Percentiles rank a stretch among this genome's conserved stretches.
Conservation (phyloP, 2,113 vertebrate genomes). For the Scomber colias region DNA sequence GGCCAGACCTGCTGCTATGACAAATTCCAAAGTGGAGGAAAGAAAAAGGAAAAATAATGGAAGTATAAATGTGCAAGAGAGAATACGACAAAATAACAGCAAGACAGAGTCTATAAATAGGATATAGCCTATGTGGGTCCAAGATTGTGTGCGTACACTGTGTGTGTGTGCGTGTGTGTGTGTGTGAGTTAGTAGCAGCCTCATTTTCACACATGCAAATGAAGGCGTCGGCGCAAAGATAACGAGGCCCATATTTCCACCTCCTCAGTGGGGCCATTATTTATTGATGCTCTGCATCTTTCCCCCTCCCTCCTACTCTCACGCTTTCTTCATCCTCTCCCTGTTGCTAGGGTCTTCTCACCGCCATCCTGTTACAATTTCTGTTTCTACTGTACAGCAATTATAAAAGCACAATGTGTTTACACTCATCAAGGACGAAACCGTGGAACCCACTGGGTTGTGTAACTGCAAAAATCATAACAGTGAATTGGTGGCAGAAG, state of each 20-base stretch:
- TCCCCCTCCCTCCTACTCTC: conserved; percentile 75
- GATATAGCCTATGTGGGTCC: conserved; percentile 68
- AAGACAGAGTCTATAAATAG: conserved; percentile 76
- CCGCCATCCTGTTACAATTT: conserved; percentile 68
- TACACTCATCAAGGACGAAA: conserved; percentile 50
- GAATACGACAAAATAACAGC: conserved; percentile 60
- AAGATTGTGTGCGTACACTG: conserved; percentile 26
- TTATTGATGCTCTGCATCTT: conserved; percentile 88
- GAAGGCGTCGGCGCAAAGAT: conserved; percentile 83
- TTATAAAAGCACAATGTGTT: conserved; percentile 71
- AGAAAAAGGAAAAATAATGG: conserved; percentile 50
- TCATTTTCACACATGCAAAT: conserved; percentile 86
- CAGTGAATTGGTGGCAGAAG: not conserved
- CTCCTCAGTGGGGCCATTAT: conserved; percentile 87
- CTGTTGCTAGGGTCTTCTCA: conserved; percentile 86
- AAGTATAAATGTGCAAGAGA: conserved; percentile 58
- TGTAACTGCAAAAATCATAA: not conserved
- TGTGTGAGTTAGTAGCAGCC: conserved; percentile 69
- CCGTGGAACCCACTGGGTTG: conserved; percentile 35
- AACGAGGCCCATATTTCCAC: conserved; percentile 88
- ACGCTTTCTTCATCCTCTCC: conserved; percentile 79
- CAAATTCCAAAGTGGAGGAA: conserved; percentile 42
- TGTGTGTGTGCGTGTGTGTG: conserved; percentile 23
- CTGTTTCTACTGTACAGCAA: conserved; percentile 49
- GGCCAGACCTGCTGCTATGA: conserved; percentile 33